These are phyloP conservation scores for Gambusia holbrooki DNA, from an alignment of 2,113 vertebrate species.

Conservation along the genomic window DNA sequence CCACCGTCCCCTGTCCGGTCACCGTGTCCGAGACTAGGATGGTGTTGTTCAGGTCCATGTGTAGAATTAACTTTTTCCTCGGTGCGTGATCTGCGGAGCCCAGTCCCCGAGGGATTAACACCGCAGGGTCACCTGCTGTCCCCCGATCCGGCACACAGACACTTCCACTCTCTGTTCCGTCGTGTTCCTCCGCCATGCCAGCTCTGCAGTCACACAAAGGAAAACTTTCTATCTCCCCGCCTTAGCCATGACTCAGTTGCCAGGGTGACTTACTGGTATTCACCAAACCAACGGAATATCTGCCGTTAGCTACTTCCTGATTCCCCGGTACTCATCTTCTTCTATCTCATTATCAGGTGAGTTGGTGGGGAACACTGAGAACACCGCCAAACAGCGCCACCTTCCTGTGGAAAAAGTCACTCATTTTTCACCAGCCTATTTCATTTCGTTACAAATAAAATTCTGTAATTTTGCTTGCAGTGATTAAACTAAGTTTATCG, in stretches of 20 bases:
- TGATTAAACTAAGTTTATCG: too few species aligned
- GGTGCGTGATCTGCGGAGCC: not conserved
- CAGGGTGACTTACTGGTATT: not conserved
- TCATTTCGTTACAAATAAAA: not conserved
- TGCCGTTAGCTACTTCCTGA: slow-evolving; percentile 6
- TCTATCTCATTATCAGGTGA: not conserved
- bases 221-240: not conserved
- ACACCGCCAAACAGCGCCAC: not conserved
- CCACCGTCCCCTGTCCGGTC: slow-evolving; percentile 79
- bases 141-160: not conserved
- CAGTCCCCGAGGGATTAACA: slow-evolving; percentile 8
- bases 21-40: slow-evolving; percentile 84
- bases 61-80: slow-evolving; percentile 81
- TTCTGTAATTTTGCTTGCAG: not conserved
- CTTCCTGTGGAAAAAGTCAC: not conserved
- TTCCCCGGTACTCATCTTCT: not conserved
- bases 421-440: not conserved
- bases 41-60: slow-evolving; percentile 90
- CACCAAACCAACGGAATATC: not conserved
- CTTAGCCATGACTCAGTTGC: not conserved
- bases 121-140: slow-evolving; percentile 11
- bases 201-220: too few species aligned
- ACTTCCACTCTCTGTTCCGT: not conserved
- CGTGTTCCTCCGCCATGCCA: slow-evolving; percentile 35
- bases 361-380: too few species aligned